Evolutionary conservation across 2,113 vertebrate species (phyloP).

Genomic region (Chaenogobius annularis): DNA sequence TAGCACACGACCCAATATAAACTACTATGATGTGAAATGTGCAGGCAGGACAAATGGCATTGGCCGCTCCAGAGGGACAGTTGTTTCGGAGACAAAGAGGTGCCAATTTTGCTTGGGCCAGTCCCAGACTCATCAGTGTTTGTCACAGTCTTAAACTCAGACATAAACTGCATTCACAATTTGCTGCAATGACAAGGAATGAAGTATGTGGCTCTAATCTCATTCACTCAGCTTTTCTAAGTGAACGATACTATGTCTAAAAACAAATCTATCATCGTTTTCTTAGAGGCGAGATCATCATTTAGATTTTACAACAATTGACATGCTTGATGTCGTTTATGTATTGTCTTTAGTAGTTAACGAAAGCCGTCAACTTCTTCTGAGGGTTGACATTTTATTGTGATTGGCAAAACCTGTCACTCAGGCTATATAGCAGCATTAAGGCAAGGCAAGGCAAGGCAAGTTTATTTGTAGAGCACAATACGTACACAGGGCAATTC

Average conservation of each 20-base stretch:
- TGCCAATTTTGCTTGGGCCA: slow-evolving; percentile 19
- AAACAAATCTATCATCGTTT: not conserved
- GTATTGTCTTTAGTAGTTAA: too few relatives aligned
- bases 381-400: too few relatives aligned
- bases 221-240: not conserved
- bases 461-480: too few relatives aligned
- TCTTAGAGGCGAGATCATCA: not conserved
- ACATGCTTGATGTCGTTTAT: too few relatives aligned
- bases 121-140: slow-evolving; percentile 10
- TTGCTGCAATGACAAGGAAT: not conserved
- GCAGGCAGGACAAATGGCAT: not conserved
- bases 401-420: too few relatives aligned
- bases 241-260: not conserved
- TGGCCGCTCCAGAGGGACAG: slow-evolving; percentile 4
- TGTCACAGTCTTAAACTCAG: not conserved
- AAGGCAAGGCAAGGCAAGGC: too few relatives aligned
- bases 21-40: not conserved
- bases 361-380: too few relatives aligned
- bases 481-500: too few relatives aligned
- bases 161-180: slow-evolving; percentile 1
- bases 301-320: too few relatives aligned
- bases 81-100: not conserved
- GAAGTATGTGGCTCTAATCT: too few relatives aligned
- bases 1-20: not conserved
- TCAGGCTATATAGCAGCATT: too few relatives aligned